These are phyloP conservation scores for Spisula subtruncata DNA, from an alignment of 2,888 invertebrate genomes.

Conservation along the genomic window DNA sequence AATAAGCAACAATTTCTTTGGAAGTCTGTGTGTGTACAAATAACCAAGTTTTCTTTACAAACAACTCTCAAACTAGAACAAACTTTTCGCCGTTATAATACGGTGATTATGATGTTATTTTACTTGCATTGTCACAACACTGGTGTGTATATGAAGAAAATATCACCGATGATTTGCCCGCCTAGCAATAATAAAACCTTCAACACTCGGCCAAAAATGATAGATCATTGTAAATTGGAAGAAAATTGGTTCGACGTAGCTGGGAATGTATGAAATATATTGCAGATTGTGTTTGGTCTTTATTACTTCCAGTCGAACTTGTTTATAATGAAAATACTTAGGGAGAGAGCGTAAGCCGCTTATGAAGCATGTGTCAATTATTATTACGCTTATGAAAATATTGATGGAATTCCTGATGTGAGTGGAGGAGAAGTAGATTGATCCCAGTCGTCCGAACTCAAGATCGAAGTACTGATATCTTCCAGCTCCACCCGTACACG, in stretches of 20 bases:
- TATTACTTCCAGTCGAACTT: constrained; percentile 53
- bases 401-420: constrained; percentile 32
- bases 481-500: background rate
- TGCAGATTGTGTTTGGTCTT: constrained; percentile 55
- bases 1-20: constrained; percentile 60
- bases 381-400: constrained; percentile 53
- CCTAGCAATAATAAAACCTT: constrained; percentile 53
- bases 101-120: constrained; percentile 50
- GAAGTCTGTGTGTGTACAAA: constrained; percentile 61
- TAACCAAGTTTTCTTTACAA: constrained; percentile 66
- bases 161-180: constrained; percentile 40
- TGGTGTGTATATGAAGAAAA: constrained; percentile 61
- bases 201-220: constrained; percentile 47
- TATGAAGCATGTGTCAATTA: constrained; percentile 60
- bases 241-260: constrained; percentile 53
- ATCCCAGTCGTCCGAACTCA: constrained; percentile 3
- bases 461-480: background rate
- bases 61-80: constrained; percentile 56
- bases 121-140: constrained; percentile 43
- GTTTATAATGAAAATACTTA: constrained; percentile 68
- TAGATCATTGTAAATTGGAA: constrained; percentile 53
- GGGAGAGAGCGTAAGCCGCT: constrained; percentile 46
- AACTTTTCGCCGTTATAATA: constrained; percentile 54
- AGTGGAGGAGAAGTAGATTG: constrained; percentile 22
- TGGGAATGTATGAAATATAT: constrained; percentile 41